phyloP scores from a whole-genome alignment of 2,797 vertebrate genomes.

The Mastacembelus armatus region DNA sequence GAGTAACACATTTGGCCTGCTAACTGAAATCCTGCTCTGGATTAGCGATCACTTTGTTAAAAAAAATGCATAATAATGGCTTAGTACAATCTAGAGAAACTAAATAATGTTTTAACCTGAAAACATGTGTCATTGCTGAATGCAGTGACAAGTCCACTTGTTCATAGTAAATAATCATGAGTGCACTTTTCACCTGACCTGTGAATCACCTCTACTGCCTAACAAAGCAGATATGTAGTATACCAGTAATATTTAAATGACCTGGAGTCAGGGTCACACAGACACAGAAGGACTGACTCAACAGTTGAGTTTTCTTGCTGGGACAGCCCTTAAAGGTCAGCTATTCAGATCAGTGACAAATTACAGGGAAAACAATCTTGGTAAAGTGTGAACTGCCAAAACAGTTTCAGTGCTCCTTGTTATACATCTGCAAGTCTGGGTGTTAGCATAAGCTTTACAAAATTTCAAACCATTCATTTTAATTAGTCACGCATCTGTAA shows the following conservation, averaged over 20 bases:
- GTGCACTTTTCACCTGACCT: slow-evolving; percentile 10
- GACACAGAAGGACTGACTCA: neutral
- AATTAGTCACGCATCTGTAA: slow-evolving; percentile 5
- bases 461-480: neutral
- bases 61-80: too few relatives aligned
- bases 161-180: slow-evolving; percentile 20
- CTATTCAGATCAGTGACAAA: neutral
- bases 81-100: slow-evolving; percentile 21
- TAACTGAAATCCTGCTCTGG: slow-evolving; percentile 4
- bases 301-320: slow-evolving; percentile 1
- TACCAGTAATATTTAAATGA: neutral
- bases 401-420: neutral
- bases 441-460: neutral
- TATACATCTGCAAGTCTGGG: neutral
- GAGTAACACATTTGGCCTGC: neutral
- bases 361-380: slow-evolving; percentile 1
- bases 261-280: neutral
- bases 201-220: slow-evolving; percentile 36
- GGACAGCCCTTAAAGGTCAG: neutral
- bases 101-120: slow-evolving; percentile 23
- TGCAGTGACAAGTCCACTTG: neutral
- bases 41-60: too few relatives aligned
- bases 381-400: neutral
- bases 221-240: neutral
- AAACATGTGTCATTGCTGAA: slow-evolving; percentile 5